phyloP scores from a whole-genome alignment of 1,140 invertebrate genomes.

The Melanaphis sacchari region DNA sequence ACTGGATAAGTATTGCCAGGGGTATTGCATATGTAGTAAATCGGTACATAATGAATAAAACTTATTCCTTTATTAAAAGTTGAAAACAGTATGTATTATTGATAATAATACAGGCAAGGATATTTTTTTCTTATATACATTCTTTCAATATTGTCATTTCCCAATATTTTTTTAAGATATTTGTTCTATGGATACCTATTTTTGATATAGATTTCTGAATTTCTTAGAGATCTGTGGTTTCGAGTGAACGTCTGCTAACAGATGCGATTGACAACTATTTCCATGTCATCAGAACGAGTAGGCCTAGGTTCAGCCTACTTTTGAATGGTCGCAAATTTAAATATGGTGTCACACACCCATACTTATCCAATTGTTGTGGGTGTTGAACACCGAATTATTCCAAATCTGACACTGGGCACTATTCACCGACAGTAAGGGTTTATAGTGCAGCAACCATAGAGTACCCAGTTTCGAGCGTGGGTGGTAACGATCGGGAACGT shows the following conservation, averaged over 20 bases:
- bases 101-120: neutral
- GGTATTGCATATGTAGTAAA: too few species aligned
- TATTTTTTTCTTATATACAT: neutral
- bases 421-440: neutral
- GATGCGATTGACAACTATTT: too few species aligned
- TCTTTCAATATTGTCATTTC: neutral
- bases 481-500: neutral
- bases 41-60: too few species aligned
- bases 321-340: neutral
- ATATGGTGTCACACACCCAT: too few species aligned
- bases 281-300: neutral
- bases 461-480: neutral
- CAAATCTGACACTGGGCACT: neutral
- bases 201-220: neutral
- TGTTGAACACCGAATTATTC: neutral
- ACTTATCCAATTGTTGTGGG: neutral
- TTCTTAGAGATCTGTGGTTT: neutral
- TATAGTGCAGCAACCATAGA: too few species aligned
- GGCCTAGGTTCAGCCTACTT: too few species aligned
- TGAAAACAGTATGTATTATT: neutral
- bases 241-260: neutral
- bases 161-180: neutral
- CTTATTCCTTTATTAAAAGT: neutral
- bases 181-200: neutral
- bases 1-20: too few species aligned